Percentiles rank a stretch among this genome's conserved stretches.
Evolutionary conservation across 2,888 invertebrate species (phyloP).

Genomic region (Aproaerema taeniolella): DNA sequence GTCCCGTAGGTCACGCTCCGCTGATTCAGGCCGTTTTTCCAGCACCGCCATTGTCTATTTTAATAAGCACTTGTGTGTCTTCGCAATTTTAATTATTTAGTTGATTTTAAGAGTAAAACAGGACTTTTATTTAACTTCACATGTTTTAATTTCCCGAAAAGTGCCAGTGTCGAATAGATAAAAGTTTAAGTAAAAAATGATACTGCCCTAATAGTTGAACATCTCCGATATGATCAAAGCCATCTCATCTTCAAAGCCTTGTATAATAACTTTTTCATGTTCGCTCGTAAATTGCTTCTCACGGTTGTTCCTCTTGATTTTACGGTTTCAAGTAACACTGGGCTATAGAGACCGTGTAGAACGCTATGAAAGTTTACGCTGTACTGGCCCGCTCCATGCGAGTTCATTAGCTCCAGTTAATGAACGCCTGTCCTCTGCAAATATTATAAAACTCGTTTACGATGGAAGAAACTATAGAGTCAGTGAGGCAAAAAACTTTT

Average conservation of each 20-base stretch:
- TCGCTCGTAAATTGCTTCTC: constrained; percentile 53
- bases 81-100: neutral
- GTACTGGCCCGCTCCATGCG: constrained; percentile 27
- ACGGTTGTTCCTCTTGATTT: constrained; percentile 40
- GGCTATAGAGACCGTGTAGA: constrained; percentile 33
- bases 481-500: constrained; percentile 6
- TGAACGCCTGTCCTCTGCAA: constrained; percentile 24
- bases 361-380: constrained; percentile 28
- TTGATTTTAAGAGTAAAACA: neutral
- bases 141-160: too few relatives aligned
- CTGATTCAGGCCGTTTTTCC: constrained; percentile 30
- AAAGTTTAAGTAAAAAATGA: too few relatives aligned
- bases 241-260: constrained; percentile 38
- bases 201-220: neutral
- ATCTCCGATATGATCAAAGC: constrained; percentile 35
- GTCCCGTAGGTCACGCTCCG: constrained; percentile 46
- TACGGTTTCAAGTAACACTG: constrained; percentile 40
- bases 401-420: constrained; percentile 34
- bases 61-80: constrained; percentile 6
- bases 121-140: neutral
- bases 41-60: constrained; percentile 26
- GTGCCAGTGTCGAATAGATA: too few relatives aligned
- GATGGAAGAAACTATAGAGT: neutral
- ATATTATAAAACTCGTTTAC: constrained; percentile 14
- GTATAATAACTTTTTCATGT: constrained; percentile 49